A percentile compares a stretch with the other conserved stretches of the same genome.
phyloP scores from a whole-genome alignment of 2,113 vertebrate species.

The Calonectris borealis region DNA sequence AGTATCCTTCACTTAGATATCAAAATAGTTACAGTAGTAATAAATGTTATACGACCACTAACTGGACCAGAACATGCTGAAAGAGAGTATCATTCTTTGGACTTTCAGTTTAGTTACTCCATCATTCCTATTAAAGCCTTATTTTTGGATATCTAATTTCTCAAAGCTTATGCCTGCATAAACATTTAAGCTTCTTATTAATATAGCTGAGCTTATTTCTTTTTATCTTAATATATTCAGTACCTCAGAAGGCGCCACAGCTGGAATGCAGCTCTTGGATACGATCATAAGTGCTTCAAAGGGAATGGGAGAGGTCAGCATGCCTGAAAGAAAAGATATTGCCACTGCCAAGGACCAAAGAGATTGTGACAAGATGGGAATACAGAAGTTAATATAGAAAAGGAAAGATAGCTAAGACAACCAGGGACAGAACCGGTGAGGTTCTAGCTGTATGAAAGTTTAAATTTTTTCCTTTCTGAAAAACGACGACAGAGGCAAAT shows the following conservation, averaged over 20 bases:
- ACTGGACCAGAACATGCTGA: background rate
- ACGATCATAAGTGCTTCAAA: constrained; percentile 40
- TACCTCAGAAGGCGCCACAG: constrained; percentile 51
- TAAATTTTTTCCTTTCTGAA: background rate
- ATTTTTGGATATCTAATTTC: constrained; percentile 37
- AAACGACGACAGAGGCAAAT: background rate
- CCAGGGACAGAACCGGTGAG: background rate
- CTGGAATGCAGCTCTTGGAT: constrained; percentile 63
- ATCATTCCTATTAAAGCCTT: background rate
- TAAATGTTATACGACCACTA: background rate
- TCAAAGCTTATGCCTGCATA: constrained; percentile 46
- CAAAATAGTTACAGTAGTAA: background rate
- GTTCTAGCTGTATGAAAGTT: background rate
- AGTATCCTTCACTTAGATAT: background rate
- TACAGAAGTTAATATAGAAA: constrained; percentile 1
- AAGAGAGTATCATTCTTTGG: background rate
- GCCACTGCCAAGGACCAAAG: constrained; percentile 42
- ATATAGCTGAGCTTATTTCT: constrained; percentile 18
- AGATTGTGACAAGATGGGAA: constrained; percentile 41
- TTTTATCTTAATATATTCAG: constrained; percentile 65
- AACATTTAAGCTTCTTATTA: constrained; percentile 63
- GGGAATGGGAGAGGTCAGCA: constrained; percentile 36
- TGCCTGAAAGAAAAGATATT: constrained; percentile 46
- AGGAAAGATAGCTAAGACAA: background rate
- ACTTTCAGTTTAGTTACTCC: background rate